Percentiles rank a stretch among this genome's conserved stretches.
phyloP scores from a whole-genome alignment of 2,888 invertebrate species.

The Cinara cedri region DNA sequence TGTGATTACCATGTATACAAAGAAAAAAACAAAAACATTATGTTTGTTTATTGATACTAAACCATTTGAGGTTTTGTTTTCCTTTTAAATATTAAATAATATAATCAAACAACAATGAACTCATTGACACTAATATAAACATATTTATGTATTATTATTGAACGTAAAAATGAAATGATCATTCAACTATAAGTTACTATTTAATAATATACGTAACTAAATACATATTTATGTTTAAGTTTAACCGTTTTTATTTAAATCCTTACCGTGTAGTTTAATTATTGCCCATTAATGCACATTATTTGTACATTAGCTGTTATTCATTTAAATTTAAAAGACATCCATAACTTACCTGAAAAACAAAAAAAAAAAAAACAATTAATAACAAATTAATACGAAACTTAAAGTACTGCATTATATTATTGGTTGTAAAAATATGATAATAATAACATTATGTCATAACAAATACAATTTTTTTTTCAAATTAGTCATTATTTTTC shows the following conservation, averaged over 20 bases:
- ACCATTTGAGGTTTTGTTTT: neutral
- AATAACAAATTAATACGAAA: neutral
- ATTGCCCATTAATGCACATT: too few relatives aligned
- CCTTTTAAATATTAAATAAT: neutral
- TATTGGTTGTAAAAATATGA: too few relatives aligned
- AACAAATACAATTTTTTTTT: too few relatives aligned
- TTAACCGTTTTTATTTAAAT: neutral
- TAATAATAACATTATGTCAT: too few relatives aligned
- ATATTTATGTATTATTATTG: too few relatives aligned
- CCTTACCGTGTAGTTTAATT: neutral
- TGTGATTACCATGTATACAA: neutral
- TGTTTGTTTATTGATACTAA: neutral
- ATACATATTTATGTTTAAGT: neutral
- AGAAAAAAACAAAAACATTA: neutral
- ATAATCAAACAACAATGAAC: neutral
- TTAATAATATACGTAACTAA: neutral
- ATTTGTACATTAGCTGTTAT: too few relatives aligned
- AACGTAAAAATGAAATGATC: too few relatives aligned
- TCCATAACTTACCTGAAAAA: conserved; percentile 22
- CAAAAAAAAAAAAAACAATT: neutral
- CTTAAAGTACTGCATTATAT: too few relatives aligned
- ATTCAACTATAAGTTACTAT: too few relatives aligned
- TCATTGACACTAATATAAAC: too few relatives aligned
- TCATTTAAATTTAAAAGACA: neutral
- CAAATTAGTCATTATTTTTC: too few relatives aligned